phyloP scores from a whole-genome alignment of 2,888 invertebrate species.

The Eupithecia pulchellata region DNA sequence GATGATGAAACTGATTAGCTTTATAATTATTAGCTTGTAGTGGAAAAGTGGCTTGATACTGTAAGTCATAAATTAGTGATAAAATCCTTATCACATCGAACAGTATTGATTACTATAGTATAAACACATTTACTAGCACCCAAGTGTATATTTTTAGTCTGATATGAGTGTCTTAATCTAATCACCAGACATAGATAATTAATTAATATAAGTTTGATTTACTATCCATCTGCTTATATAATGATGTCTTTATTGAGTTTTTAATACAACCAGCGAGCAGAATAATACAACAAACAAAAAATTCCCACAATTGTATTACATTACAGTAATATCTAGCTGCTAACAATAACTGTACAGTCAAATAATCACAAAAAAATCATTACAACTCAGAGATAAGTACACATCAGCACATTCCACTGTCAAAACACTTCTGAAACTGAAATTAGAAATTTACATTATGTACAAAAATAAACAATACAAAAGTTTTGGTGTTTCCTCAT shows the following conservation, averaged over 20 bases:
- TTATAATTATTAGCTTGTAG: too few relatives aligned
- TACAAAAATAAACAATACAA: conserved; percentile 71
- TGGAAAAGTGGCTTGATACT: not conserved
- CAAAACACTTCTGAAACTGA: conserved; percentile 44
- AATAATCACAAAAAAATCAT: conserved; percentile 63
- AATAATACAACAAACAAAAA: conserved; percentile 33
- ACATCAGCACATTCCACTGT: conserved; percentile 57
- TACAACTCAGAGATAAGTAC: conserved; percentile 73
- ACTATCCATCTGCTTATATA: not conserved
- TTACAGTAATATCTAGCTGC: conserved; percentile 53
- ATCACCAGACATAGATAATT: not conserved
- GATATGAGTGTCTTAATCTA: not conserved
- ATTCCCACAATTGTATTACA: conserved; percentile 60
- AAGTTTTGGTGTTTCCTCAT: conserved; percentile 41
- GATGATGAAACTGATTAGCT: too few relatives aligned
- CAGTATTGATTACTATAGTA: too few relatives aligned
- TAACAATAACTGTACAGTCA: conserved; percentile 56
- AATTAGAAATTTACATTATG: conserved; percentile 62
- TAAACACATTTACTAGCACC: too few relatives aligned
- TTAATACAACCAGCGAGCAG: not conserved
- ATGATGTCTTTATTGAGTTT: not conserved
- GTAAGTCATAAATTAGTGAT: not conserved
- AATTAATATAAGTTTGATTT: not conserved
- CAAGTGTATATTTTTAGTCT: not conserved
- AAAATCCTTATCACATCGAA: too few relatives aligned